Evolutionary conservation across 2,797 vertebrate species (phyloP).

Genomic region (Tokudaia muenninki): DNA sequence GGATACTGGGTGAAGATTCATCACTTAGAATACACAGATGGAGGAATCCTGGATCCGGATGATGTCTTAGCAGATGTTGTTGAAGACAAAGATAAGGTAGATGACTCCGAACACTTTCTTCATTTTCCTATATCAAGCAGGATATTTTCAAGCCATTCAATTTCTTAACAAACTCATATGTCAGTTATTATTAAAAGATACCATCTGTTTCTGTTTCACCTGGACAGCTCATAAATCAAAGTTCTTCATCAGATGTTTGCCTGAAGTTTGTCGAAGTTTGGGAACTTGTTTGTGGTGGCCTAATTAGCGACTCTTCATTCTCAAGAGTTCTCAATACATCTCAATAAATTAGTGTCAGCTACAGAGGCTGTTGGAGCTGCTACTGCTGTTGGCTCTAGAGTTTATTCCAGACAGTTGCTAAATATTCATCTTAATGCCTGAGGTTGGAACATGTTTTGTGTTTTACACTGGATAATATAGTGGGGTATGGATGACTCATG

Average conservation of each 20-base stretch:
- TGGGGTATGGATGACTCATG: background rate
- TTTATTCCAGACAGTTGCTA: constrained; percentile 24
- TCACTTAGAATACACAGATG: constrained; percentile 97
- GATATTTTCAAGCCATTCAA: constrained; percentile 22
- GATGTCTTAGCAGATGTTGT: constrained; percentile 96
- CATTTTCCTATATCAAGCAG: background rate
- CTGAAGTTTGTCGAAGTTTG: constrained; percentile 57
- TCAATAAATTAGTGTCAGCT: constrained; percentile 63
- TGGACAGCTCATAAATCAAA: constrained; percentile 72
- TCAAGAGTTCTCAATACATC: constrained; percentile 41
- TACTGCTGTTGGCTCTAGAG: background rate
- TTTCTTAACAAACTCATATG: constrained; percentile 58
- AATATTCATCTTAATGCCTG: background rate
- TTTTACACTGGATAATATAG: background rate
- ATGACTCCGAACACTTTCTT: constrained; percentile 37
- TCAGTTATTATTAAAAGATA: constrained; percentile 71
- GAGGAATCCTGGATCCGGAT: constrained; percentile 97
- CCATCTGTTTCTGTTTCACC: constrained; percentile 72
- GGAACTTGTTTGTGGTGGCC: constrained; percentile 58
- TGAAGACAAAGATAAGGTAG: constrained; percentile 99
- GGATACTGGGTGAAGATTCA: constrained; percentile 95
- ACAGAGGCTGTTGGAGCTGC: background rate
- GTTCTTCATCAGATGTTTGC: constrained; percentile 66
- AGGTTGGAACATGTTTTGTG: background rate
- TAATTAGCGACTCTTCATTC: constrained; percentile 69